Evolutionary conservation across 2,797 vertebrate genomes (phyloP).

Genomic region (Enteromius treurensis): DNA sequence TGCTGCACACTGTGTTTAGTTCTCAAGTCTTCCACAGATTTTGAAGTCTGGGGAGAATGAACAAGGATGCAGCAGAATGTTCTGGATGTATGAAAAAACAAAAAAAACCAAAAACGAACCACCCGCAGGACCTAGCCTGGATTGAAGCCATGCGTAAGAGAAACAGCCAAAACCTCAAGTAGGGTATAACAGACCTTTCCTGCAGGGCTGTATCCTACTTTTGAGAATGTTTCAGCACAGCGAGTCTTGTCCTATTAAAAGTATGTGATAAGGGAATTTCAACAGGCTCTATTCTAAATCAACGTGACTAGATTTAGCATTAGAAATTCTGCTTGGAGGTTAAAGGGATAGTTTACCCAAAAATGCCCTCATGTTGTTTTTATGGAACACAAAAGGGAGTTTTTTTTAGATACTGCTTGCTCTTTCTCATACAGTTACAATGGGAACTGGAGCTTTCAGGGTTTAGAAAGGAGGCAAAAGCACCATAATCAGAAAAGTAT

Average conservation of each 20-base stretch:
- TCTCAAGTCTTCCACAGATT: constrained; percentile 2
- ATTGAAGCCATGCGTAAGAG: constrained; percentile 18
- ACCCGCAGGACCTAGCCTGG: constrained; percentile 24
- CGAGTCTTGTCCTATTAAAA: constrained; percentile 27
- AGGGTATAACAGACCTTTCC: constrained; percentile 34
- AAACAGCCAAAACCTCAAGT: constrained; percentile 22
- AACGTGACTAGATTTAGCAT: constrained; percentile 20
- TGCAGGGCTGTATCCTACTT: constrained; percentile 44
- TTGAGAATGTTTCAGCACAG: constrained; percentile 27
- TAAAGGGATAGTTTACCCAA: constrained; percentile 12
- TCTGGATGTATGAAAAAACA: constrained; percentile 12
- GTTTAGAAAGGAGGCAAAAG: not conserved
- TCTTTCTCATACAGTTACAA: not conserved
- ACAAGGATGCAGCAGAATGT: not conserved
- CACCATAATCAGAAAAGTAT: not conserved
- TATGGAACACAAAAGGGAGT: not conserved
- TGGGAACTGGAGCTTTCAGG: not conserved
- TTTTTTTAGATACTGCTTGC: not conserved
- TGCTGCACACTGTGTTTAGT: not conserved
- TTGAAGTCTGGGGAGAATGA: not conserved
- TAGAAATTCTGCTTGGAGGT: not conserved
- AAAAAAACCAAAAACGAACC: not conserved
- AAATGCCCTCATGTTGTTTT: not conserved
- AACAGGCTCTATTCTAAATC: constrained; percentile 11
- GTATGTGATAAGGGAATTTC: constrained; percentile 26